phyloP scores from a whole-genome alignment of 2,113 vertebrate species.

The Alethe diademata region DNA sequence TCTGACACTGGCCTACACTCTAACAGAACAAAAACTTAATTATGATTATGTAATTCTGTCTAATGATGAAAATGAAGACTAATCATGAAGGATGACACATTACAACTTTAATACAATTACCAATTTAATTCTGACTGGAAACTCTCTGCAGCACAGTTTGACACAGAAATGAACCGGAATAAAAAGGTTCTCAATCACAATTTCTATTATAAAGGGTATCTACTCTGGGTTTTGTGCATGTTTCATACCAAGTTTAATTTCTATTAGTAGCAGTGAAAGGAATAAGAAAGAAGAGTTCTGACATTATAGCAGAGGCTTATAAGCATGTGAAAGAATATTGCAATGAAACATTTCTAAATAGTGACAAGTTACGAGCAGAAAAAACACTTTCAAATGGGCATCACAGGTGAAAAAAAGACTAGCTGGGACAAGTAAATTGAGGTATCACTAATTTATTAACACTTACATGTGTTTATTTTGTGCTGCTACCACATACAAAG shows the following conservation, averaged over 20 bases:
- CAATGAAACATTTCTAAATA: background rate
- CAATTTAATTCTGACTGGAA: background rate
- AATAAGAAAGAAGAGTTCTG: background rate
- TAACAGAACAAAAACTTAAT: background rate
- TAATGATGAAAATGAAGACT: slow-evolving; percentile 15
- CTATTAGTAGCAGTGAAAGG: background rate
- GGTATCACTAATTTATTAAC: background rate
- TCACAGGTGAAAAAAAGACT: background rate
- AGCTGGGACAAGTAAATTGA: background rate
- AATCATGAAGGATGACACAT: background rate
- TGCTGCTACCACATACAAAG: background rate
- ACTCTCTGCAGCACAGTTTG: background rate
- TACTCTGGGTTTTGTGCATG: background rate
- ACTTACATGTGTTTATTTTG: background rate
- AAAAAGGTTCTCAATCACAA: background rate
- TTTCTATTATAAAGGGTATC: background rate
- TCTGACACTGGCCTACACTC: background rate
- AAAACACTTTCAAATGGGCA: background rate
- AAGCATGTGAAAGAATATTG: background rate
- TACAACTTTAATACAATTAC: background rate
- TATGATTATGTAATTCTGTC: background rate
- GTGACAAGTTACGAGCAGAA: background rate
- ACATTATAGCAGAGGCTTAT: background rate
- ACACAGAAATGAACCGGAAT: background rate
- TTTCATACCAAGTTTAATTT: background rate